Evolutionary conservation across 2,113 vertebrate genomes (phyloP).

Genomic region (Dendropsophus ebraccatus): DNA sequence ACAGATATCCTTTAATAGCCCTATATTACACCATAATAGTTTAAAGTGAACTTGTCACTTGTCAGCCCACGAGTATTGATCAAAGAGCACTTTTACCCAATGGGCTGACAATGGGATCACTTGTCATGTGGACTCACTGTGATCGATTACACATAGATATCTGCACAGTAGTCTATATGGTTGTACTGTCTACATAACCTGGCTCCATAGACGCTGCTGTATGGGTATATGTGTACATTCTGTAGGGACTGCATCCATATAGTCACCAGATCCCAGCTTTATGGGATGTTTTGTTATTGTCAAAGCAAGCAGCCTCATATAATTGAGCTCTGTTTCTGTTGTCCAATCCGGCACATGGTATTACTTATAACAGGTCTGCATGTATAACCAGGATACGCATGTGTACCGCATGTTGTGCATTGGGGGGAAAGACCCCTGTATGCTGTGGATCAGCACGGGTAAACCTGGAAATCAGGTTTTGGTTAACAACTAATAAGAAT

Average conservation of each 20-base stretch:
- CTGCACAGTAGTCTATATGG: neutral
- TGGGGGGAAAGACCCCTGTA: neutral
- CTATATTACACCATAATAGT: too few species aligned
- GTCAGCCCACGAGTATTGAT: too few species aligned
- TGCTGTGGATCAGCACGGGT: neutral
- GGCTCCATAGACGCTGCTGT: neutral
- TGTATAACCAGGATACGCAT: conserved; percentile 39
- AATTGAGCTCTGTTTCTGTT: neutral
- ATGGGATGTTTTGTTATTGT: too few species aligned
- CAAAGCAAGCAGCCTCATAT: neutral
- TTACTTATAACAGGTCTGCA: conserved; percentile 34
- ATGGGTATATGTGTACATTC: neutral
- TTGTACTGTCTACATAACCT: neutral
- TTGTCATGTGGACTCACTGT: neutral
- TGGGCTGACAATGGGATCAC: neutral
- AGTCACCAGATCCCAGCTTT: too few species aligned
- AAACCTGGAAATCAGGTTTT: neutral
- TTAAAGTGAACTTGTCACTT: too few species aligned
- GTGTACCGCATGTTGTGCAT: conserved; percentile 49
- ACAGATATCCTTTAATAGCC: too few species aligned
- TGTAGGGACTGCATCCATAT: too few species aligned
- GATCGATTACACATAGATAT: too few species aligned
- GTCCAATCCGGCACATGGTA: conserved; percentile 40
- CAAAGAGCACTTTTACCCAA: too few species aligned
- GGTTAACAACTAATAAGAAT: neutral